Base-by-base conservation (phyloP, 23 tunicate species). In the Diplosoma virens region DNA sequence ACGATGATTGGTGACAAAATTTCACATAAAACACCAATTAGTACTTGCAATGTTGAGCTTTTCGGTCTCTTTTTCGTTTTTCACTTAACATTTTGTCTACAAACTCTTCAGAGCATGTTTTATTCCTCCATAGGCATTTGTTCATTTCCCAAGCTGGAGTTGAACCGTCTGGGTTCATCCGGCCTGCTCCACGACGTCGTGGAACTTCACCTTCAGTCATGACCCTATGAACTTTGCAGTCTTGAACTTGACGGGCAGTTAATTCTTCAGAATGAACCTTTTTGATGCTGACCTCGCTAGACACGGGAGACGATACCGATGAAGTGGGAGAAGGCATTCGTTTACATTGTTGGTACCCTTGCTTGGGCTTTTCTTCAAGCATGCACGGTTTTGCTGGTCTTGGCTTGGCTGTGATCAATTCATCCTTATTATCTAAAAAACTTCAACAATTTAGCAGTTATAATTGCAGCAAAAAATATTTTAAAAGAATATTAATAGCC, bases 261-360 rank as follows among this genome's bases (percentile, higher is more conserved):
- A 61, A 29, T 29, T 3, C 35, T 3, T 5, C 35, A 26, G 69
- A 6, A 6, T 34, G 35, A 26, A 29, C 35, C 20, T 16, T 16
- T 27, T 4, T 66, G n/a, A 35, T 25, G 22, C 29, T 17, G 9
- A 9, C 30, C 50, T 5, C 21, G 18, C 69, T 47, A 27, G 83
- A 77, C 26, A 77, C 72, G 11, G 82, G 82, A 0, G 79, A 67
- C 7, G 89, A 84, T 23, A 84, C 82, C 0, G 89, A 82, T 2
- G 89, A 84, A 2, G 60, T 59, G 20, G 84, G 84, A 6, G 37
- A 63, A 2, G 18, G 59, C 2, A 73, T 16, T 23, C 78, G 30
- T 35, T 61, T 61, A 35, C 69, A 61, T 14, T 61, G 5, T 28
- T 61, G 35, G 35, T 35, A 5, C 34, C 17, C 35, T 6, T 11